Evolutionary conservation across 2,113 vertebrate genomes (phyloP).

Genomic region (Raja brachyura): DNA sequence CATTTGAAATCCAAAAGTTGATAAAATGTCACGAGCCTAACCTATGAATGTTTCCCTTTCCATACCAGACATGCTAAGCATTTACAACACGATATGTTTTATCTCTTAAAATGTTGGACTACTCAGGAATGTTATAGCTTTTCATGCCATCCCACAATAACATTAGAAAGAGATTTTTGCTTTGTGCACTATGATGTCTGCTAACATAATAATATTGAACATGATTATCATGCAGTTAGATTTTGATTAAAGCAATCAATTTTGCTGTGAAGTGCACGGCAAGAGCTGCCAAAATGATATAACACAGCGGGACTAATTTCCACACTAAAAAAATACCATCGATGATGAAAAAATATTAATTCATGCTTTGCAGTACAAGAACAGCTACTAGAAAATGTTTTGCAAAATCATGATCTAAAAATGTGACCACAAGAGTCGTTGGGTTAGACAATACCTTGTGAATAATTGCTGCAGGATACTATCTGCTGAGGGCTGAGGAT

Average conservation of each 20-base stretch:
- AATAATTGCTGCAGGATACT: conserved; percentile 87
- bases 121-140: neutral
- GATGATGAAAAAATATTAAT: neutral
- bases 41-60: too few species aligned
- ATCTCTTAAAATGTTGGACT: neutral
- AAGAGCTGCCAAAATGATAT: neutral
- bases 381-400: neutral
- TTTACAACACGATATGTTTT: too few species aligned
- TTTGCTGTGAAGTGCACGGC: neutral
- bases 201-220: neutral
- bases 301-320: neutral
- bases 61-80: too few species aligned
- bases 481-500: conserved; percentile 83
- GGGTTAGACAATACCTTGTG: conserved; percentile 72
- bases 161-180: neutral
- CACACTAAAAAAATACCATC: neutral
- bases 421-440: neutral
- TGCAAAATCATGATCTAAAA: neutral
- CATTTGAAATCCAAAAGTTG: too few species aligned
- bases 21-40: too few species aligned
- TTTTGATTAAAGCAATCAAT: neutral
- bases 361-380: neutral
- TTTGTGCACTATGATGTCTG: neutral
- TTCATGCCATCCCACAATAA: neutral
- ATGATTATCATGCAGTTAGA: neutral